A percentile compares a stretch with the other conserved stretches of the same genome.
phyloP scores from a whole-genome alignment of 2,113 vertebrate genomes.

The Struthio camelus region DNA sequence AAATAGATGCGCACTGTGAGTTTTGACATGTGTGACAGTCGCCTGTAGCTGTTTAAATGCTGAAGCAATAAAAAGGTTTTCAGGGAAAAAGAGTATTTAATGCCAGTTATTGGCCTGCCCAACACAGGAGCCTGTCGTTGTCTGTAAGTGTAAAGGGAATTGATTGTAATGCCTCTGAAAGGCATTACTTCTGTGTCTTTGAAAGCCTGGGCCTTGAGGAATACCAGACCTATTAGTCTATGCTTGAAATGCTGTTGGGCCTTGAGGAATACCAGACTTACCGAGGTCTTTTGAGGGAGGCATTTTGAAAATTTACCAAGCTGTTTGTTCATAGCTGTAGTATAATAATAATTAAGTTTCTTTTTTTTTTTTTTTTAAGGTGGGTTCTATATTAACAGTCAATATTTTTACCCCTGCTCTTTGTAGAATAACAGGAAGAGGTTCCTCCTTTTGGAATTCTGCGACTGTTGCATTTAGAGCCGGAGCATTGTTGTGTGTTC shows the following conservation, averaged over 20 bases:
- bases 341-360: too few relatives aligned
- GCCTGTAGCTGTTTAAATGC: slow-evolving; percentile 15
- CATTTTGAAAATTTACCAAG: neutral
- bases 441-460: neutral
- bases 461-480: neutral
- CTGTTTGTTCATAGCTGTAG: neutral
- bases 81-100: neutral
- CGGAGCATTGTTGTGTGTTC: neutral
- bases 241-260: neutral
- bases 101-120: neutral
- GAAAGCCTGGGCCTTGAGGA: slow-evolving; percentile 40
- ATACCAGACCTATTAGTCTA: slow-evolving; percentile 27
- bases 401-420: neutral
- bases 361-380: neutral
- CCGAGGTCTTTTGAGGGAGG: slow-evolving; percentile 5
- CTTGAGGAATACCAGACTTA: slow-evolving; percentile 19
- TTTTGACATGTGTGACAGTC: slow-evolving; percentile 38
- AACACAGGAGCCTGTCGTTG: neutral
- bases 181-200: neutral
- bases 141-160: neutral
- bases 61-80: neutral
- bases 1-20: neutral
- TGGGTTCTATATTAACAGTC: neutral
- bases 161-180: slow-evolving; percentile 5
- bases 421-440: slow-evolving; percentile 40